Evolutionary conservation across 2,113 vertebrate genomes (phyloP), one percentile per base, ranked within the genome.

Genomic region (Corapipo altera): DNA sequence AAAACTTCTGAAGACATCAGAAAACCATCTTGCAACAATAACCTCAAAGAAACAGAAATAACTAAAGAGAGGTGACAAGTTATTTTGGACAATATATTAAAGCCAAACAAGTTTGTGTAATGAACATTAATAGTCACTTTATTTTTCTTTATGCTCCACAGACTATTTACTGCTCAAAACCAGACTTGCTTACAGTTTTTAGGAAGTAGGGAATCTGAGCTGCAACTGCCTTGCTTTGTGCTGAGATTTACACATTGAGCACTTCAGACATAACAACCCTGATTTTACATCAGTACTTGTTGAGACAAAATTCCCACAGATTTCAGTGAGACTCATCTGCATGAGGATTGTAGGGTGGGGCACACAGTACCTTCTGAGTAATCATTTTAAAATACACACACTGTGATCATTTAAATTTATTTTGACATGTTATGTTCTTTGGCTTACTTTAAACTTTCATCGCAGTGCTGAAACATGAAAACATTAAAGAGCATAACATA

Each of bases 401-500:
- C 41, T 62, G 19, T 28, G 74, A 85, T 74, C 0, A 76, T 86
- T 87, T 73, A 46, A 5, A 88, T 90, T 89, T 85, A 80, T 89
- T 84, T 62, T 85, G 55, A 83, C 62, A 44, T 87, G 73, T 95
- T 88, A 55, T 91, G 73, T 75, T 96, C 48, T 74, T 86, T 39
- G 41, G 41, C 72, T 91, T 44, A 85, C 70, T 89, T 95, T 28
- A 89, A 81, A 76, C 44, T 73, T 93, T 75, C 51, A 41, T 28
- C 17, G 15, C 83, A 84, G 73, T 84, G 88, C 62, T 12, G 17
- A 87, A 96, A 74, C 67, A 57, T 9, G 57, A 83, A 88, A 77
- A 78, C 33, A 74, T 92, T 96, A 95, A 95, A 93, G 51, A 95
- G 74, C 35, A 11, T 44, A 91, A 92, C 74, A 95, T 84, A 82